Percentiles rank a stretch among this genome's conserved stretches.
Conservation (phyloP, 2,113 vertebrate species). For the Istiophorus platypterus region DNA sequence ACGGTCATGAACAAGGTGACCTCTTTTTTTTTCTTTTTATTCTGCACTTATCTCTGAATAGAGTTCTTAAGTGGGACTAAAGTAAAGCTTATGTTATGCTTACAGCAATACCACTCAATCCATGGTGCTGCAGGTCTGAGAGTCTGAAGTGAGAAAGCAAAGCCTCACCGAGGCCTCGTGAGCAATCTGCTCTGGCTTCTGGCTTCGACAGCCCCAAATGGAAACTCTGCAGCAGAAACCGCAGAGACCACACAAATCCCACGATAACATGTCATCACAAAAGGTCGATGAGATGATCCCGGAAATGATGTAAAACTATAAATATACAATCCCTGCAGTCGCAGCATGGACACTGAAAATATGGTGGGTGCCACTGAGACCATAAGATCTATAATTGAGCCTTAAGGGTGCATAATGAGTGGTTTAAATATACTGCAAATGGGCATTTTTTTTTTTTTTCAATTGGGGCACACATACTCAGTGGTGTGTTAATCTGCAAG, state of each 20-base stretch:
- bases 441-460: slow-evolving; percentile 27
- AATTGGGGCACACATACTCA: slow-evolving; percentile 50
- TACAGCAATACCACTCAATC: too few relatives aligned
- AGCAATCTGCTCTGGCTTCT: slow-evolving; percentile 21
- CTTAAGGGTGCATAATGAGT: slow-evolving; percentile 70
- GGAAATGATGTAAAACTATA: slow-evolving; percentile 76
- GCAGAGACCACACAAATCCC: slow-evolving; percentile 63
- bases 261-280: slow-evolving; percentile 54
- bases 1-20: too few relatives aligned
- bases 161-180: background rate
- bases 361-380: slow-evolving; percentile 69
- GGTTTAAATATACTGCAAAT: slow-evolving; percentile 55
- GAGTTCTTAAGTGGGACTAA: too few relatives aligned
- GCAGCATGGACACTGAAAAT: slow-evolving; percentile 65
- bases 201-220: slow-evolving; percentile 10
- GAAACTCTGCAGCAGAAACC: slow-evolving; percentile 54
- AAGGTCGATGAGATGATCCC: slow-evolving; percentile 65
- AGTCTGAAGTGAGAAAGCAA: background rate
- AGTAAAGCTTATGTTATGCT: too few relatives aligned
- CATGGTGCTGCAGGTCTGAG: too few relatives aligned
- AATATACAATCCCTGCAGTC: slow-evolving; percentile 74
- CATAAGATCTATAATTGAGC: slow-evolving; percentile 74
- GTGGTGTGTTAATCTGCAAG: slow-evolving; percentile 4
- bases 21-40: too few relatives aligned
- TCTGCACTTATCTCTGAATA: too few relatives aligned